Percentiles rank a stretch among this genome's conserved stretches.
Evolutionary conservation across 2,113 vertebrate species (phyloP).

Genomic region (Dasyornis broadbenti): DNA sequence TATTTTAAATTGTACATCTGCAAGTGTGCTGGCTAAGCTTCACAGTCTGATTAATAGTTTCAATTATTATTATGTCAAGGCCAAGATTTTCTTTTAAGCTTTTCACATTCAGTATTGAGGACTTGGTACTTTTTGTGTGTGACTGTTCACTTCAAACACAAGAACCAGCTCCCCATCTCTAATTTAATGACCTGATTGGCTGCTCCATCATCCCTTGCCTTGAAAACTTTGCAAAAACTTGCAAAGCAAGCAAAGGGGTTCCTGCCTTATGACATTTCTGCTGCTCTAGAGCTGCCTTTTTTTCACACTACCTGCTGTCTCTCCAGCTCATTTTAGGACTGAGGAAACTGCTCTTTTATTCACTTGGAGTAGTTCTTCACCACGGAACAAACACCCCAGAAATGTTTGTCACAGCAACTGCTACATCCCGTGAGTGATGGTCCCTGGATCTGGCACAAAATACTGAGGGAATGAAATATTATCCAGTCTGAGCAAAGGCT

Average conservation of each 20-base stretch:
- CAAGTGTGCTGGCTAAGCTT: conserved; percentile 23
- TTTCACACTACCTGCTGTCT: not conserved
- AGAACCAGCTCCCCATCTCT: not conserved
- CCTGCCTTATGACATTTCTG: not conserved
- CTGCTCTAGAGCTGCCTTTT: not conserved
- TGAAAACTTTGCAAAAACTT: not conserved
- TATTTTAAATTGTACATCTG: conserved; percentile 42
- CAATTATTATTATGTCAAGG: not conserved
- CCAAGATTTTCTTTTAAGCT: not conserved
- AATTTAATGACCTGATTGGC: not conserved
- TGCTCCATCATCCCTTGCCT: not conserved
- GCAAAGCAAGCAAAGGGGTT: not conserved
- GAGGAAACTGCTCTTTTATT: not conserved
- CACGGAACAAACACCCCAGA: not conserved
- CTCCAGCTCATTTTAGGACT: not conserved
- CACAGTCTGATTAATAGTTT: conserved; percentile 32
- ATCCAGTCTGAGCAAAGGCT: not conserved
- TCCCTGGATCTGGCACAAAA: not conserved
- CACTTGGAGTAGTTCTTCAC: not conserved
- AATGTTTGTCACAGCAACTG: not conserved
- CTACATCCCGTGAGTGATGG: not conserved
- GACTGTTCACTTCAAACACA: not conserved
- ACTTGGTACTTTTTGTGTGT: not conserved
- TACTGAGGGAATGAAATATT: not conserved
- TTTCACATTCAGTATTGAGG: not conserved